Base-by-base conservation (phyloP, 2,797 vertebrate species). In the Gambusia yucatana region DNA sequence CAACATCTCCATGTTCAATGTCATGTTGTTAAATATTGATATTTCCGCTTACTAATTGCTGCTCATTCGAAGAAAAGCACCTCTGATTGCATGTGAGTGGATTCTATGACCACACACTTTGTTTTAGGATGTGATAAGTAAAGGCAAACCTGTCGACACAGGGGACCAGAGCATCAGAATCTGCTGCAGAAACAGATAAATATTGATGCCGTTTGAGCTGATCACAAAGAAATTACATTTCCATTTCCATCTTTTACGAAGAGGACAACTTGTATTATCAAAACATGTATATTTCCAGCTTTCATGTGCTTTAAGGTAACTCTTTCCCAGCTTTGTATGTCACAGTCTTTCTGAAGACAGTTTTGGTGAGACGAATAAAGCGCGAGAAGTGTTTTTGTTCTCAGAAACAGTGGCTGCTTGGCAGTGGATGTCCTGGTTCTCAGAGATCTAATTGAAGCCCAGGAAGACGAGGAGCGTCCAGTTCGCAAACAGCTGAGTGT, bases 21-120 rank as follows among this genome's bases (percentile, higher is more conserved):
- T 52, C 1, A 1, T 78, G 41, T 78, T 84, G 77, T 78, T 82
- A 72, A 91, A 87, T 87, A 91, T 85, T 84, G 17, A 90, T 84
- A 77, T 57, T 43, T 25, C 73, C 73, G 1, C 84, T 77, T 71
- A 30, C 71, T 77, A 75, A 86, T 84, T 76, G 57, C 73, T 72
- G 65, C 44, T 63, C 22, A 2, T 43, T 79, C 44, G 43, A 59
- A 59, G n/a, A 44, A 71, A 77, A 13, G 50, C 47, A 28, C 43
- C 33, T 81, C 61, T 82, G 65, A 81, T 78, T 84, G 72, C 20
- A 25, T 30, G 36, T 72, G 30, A 50, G 44, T 50, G 5, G 55
- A 80, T 82, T 61, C 55, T 78, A 17, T 72, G 63, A 73, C 75
- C 69, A 67, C 20, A 57, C 17, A 11, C 1, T 70, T 11, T 22